Conservation (phyloP, 2,888 invertebrate species). For the Rapana venosa region DNA sequence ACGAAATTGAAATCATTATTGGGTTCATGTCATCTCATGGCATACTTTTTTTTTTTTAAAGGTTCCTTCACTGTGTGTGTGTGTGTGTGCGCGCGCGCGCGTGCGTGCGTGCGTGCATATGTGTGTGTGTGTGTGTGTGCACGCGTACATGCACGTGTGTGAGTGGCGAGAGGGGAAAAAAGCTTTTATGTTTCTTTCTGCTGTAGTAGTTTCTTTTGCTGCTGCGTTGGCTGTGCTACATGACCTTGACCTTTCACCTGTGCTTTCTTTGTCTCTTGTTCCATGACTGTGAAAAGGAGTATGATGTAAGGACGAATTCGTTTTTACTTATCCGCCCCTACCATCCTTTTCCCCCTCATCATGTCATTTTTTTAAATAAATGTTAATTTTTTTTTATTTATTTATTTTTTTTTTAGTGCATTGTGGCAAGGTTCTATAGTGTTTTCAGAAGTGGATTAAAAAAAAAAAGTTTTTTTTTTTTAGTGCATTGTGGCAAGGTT, state of each 20-base stretch:
- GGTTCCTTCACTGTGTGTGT: not conserved
- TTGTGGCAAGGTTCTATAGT: not conserved
- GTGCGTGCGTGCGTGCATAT: too few species aligned
- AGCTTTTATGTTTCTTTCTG: not conserved
- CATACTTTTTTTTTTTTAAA: not conserved
- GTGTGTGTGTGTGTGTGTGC: too few species aligned
- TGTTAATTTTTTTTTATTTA: not conserved
- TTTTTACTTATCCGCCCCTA: not conserved
- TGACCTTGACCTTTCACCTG: slow-evolving; percentile 5
- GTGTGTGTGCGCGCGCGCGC: not conserved
- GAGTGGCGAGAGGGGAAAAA: not conserved
- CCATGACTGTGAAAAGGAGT: slow-evolving; percentile 31
- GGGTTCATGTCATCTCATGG: not conserved
- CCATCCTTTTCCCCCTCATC: not conserved
- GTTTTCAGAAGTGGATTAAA: not conserved
- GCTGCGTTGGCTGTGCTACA: not conserved
- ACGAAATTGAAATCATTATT: not conserved
- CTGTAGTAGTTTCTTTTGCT: not conserved
- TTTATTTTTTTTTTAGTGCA: not conserved
- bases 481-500: too few species aligned
- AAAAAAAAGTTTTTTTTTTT: too few species aligned
- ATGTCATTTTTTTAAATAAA: not conserved
- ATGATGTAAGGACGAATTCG: slow-evolving; percentile 19
- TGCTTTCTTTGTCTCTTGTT: slow-evolving; percentile 29
- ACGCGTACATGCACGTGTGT: not conserved